Evolutionary conservation across 2,888 invertebrate genomes (phyloP), one percentile per base, ranked within the genome.

Genomic region (Andrena praecox): DNA sequence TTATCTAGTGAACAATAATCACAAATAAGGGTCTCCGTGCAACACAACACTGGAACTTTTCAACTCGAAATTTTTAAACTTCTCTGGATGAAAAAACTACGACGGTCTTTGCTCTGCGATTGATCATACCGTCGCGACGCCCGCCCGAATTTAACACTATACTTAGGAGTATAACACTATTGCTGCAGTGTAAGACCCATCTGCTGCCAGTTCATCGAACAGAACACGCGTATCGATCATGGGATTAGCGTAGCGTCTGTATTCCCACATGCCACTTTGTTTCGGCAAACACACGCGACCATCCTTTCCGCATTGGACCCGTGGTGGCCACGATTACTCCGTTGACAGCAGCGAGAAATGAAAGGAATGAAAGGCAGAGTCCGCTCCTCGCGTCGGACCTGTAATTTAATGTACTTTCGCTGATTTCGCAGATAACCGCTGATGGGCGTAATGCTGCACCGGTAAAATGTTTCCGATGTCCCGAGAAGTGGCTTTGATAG

Each of bases 391-490:
- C 64, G 64, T 29, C 70, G 59, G 73, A 70, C 74, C 60, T 66
- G 81, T 82, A 80, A 82, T 82, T 80, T 80, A 75, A 66, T 62
- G 74, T 82, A 70, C 74, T 80, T 67, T 75, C 70, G 81, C 81
- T 48, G 81, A 82, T 82, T 80, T 56, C 74, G 74, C 80, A 75
- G 82, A 80, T 82, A 80, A 74, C 66, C 70, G 64, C 33, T 62
- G 80, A 74, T 29, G 74, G 70, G 67, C 69, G 81, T 74, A 73
- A 81, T 59, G 80, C 69, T 54, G 69, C 69, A 48, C 73, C 24
- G 81, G 66, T 80, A 80, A 80, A 80, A 80, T 80, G 81, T 70
- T 75, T 74, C 82, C 81, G 81, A 82, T 80, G 80, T 75, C 81
- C 66, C 50, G 74, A 2, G 74, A 59, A 66, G 80, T 79, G 79